Evolutionary conservation across 2,797 vertebrate species (phyloP).

Genomic region (Tragelaphus oryx): DNA sequence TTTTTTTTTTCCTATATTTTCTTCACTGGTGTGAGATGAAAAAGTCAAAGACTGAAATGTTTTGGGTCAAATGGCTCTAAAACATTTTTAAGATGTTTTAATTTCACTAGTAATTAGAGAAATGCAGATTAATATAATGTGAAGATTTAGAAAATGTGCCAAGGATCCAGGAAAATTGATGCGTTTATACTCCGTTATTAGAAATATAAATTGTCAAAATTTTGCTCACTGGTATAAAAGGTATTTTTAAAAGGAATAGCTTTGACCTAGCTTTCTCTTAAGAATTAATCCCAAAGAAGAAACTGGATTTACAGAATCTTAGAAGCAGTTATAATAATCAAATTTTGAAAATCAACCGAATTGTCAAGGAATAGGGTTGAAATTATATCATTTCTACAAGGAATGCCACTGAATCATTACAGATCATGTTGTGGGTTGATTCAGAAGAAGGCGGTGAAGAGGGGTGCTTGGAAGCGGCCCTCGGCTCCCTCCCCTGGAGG

Average conservation of each 20-base stretch:
- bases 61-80: conserved; percentile 15
- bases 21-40: not conserved
- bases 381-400: not conserved
- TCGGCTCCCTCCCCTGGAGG: not conserved
- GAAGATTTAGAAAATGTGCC: not conserved
- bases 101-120: not conserved
- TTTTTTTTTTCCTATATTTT: not conserved
- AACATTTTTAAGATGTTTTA: not conserved
- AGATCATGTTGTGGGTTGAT: not conserved
- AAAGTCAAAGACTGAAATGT: conserved; percentile 24
- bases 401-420: not conserved
- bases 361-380: not conserved
- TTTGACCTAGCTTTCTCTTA: not conserved
- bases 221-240: conserved; percentile 20
- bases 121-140: not conserved
- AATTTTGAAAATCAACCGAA: conserved; percentile 22
- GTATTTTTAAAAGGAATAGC: not conserved
- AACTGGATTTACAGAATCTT: not conserved
- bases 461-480: not conserved
- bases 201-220: not conserved
- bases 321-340: not conserved
- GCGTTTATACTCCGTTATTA: not conserved
- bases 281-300: conserved; percentile 1
- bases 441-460: not conserved
- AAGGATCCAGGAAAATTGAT: not conserved